A percentile compares a stretch with the other conserved stretches of the same genome.
Evolutionary conservation across 1,140 invertebrate genomes (phyloP).

Genomic region (Camponotus pennsylvanicus): DNA sequence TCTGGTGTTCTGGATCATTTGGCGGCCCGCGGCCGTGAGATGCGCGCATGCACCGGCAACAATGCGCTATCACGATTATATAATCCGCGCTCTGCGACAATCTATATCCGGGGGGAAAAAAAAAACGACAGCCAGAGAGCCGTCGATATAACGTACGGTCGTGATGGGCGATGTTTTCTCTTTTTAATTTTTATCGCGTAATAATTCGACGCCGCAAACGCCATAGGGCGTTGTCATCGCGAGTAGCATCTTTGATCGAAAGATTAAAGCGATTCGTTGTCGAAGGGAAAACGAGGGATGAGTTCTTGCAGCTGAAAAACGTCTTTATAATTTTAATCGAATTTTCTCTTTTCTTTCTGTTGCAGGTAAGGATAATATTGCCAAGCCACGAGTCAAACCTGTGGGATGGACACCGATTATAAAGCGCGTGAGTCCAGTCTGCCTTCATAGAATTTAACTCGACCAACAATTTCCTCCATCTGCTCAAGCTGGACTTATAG

Average conservation of each 20-base stretch:
- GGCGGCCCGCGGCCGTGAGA: conserved; percentile 84
- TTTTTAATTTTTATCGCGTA: conserved; percentile 3
- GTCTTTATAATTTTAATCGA: conserved; percentile 2
- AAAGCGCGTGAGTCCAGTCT: conserved; percentile 82
- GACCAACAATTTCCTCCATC: not conserved
- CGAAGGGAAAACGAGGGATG: not conserved
- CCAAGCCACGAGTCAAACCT: conserved; percentile 84
- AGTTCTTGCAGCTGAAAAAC: not conserved
- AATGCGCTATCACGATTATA: conserved; percentile 78
- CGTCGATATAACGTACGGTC: conserved; percentile 9
- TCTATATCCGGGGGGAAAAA: conserved; percentile 49
- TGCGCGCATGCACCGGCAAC: conserved; percentile 80
- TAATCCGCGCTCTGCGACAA: conserved; percentile 72
- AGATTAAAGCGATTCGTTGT: conserved; percentile 16
- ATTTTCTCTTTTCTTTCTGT: conserved; percentile 67
- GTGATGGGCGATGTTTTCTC: conserved; percentile 10
- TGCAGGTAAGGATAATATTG: conserved; percentile 86
- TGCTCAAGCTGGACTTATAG: conserved; percentile 1
- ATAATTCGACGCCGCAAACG: conserved; percentile 13
- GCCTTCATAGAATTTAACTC: conserved; percentile 22
- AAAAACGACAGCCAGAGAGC: conserved; percentile 45
- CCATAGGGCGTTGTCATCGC: not conserved
- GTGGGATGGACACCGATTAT: conserved; percentile 76
- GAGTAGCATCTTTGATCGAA: not conserved
- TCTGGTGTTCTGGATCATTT: conserved; percentile 86